Evolutionary conservation across 2,888 invertebrate species (phyloP), one percentile per base, ranked within the genome.

Genomic region (Melanostoma scalare): DNA sequence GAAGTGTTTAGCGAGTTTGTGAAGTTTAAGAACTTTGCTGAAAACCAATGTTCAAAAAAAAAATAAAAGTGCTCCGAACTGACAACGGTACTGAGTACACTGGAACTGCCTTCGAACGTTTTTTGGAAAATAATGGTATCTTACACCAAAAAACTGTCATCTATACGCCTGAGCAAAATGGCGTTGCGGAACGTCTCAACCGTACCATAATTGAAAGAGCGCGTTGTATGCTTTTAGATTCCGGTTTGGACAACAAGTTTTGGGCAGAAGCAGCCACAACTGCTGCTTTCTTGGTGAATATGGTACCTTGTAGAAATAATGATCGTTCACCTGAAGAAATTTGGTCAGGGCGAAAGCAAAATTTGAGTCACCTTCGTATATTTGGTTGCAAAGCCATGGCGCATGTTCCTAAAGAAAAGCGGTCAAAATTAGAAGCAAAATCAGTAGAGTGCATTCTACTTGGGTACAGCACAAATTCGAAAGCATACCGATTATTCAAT

Each of bases 101-200:
- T 6, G 79, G 76, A n/a, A 67, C 40, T 6, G 38, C 69, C 3
- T 85, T 87, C 20, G 50, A 84, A 61, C 63, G 53, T 3, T 85
- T 78, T 53, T 79, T 86, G 5, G 44, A 80, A 48, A 35, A 84
- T 1, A 38, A 60, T 50, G 86, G 86, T 38, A 85, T 87, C 5
- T 42, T 79, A 9, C 86, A 87, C 56, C 85, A 86, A 65, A 85
- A 81, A 58, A 86, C 84, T 6, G 68, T 67, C 31, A 52, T 72
- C 1, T 87, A 86, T 46, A 85, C 84, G 10, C 86, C 85, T 3
- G 77, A 87, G 65, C 87, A 87, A 68, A 87, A 86, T 46, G 85
- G 86, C n/a, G 81, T 84, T 20, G 80, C 82, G 3, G 85, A 86
- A 52, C 52, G 85, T 61, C 56, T 84, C 3, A 87, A 88, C 58